Evolutionary conservation across 1,140 invertebrate genomes (phyloP).

Genomic region (Daktulosphaira vitifoliae): DNA sequence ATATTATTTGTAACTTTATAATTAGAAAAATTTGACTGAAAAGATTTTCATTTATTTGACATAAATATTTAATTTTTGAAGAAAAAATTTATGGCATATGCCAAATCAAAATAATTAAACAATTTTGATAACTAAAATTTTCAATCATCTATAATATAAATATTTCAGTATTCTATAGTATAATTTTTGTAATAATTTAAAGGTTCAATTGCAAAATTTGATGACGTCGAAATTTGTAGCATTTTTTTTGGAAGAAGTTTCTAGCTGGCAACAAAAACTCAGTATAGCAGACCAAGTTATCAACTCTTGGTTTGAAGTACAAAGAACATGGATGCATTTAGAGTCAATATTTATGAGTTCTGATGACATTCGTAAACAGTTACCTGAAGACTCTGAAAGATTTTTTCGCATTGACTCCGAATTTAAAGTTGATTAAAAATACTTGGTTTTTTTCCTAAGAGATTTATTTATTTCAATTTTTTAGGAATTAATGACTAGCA

Average conservation of each 20-base stretch:
- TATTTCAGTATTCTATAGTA: no score
- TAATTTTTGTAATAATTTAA: no score
- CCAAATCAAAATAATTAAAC: no score
- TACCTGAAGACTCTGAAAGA: slow-evolving; percentile 84
- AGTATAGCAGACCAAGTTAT: slow-evolving; percentile 88
- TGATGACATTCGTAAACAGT: slow-evolving; percentile 88
- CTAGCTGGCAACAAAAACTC: slow-evolving; percentile 87
- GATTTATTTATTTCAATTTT: slow-evolving; percentile 32
- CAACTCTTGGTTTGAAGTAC: slow-evolving; percentile 90
- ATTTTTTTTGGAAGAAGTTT: slow-evolving; percentile 89
- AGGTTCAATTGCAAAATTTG: slow-evolving; percentile 87
- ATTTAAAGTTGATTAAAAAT: slow-evolving; percentile 59
- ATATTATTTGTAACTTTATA: no score
- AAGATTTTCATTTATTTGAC: no score
- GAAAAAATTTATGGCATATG: no score
- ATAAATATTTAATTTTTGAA: no score
- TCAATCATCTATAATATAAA: no score
- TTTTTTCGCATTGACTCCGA: slow-evolving; percentile 86
- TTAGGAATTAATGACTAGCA: slow-evolving; percentile 53
- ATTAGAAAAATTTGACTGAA: no score
- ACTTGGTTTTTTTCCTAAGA: not conserved
- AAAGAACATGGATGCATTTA: slow-evolving; percentile 91
- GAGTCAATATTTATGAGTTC: slow-evolving; percentile 97
- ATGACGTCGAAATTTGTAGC: slow-evolving; percentile 96
- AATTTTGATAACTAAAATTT: no score